Evolutionary conservation across 2,797 vertebrate genomes (phyloP).

Genomic region (Xerus rutilus): DNA sequence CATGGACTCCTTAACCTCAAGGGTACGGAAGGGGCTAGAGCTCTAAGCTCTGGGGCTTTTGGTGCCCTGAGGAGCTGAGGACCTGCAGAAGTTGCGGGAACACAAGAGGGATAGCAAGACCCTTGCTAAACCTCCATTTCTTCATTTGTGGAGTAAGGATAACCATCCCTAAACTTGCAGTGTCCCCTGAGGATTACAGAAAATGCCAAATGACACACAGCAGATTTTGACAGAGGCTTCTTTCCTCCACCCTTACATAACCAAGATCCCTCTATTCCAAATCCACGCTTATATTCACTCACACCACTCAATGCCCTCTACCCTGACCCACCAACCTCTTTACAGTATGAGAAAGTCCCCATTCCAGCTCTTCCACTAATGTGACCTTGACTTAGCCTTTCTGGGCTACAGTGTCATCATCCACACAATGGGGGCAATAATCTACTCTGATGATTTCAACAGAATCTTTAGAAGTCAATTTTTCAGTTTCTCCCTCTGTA

Average conservation of each 20-base stretch:
- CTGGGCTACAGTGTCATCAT: conserved; percentile 39
- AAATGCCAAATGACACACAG: not conserved
- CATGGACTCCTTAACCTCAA: not conserved
- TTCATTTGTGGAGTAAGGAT: not conserved
- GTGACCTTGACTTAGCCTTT: not conserved
- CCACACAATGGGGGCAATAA: not conserved
- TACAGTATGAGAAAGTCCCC: not conserved
- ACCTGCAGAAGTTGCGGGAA: not conserved
- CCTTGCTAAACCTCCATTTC: not conserved
- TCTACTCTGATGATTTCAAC: not conserved
- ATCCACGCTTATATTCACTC: not conserved
- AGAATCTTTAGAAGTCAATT: conserved; percentile 29
- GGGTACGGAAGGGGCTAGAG: not conserved
- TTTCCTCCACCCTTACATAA: not conserved
- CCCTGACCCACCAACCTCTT: not conserved
- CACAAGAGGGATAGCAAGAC: not conserved
- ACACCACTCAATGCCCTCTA: not conserved
- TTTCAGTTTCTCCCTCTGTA: not conserved
- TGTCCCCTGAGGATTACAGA: not conserved
- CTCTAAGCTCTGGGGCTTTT: not conserved
- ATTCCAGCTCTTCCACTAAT: not conserved
- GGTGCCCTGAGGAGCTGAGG: not conserved
- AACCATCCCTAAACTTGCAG: not conserved
- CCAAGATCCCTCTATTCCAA: not conserved
- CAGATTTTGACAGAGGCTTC: not conserved